phyloP scores from a whole-genome alignment of 2,113 vertebrate genomes.

The human (Homo sapiens) region DNA sequence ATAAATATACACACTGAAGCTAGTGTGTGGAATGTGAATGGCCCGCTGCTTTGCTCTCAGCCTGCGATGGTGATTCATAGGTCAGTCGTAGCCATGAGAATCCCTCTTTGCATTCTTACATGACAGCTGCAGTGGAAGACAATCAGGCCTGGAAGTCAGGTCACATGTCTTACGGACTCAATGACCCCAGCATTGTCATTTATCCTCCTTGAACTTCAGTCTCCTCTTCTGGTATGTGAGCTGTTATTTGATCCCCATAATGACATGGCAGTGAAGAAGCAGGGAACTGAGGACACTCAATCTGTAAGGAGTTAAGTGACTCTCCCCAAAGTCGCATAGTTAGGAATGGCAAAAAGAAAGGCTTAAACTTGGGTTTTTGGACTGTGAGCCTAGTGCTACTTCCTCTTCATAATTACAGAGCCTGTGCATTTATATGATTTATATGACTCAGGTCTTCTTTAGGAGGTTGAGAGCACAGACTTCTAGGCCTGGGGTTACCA shows the following conservation, averaged over 20 bases:
- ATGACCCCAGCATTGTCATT: not conserved
- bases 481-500: not conserved
- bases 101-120: not conserved
- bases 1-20: not conserved
- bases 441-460: not conserved
- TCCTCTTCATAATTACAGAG: not conserved
- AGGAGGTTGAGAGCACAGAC: not conserved
- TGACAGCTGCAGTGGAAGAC: not conserved
- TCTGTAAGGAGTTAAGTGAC: not conserved
- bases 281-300: not conserved
- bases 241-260: not conserved
- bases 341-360: not conserved
- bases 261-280: not conserved
- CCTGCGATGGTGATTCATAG: not conserved
- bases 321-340: not conserved
- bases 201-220: not conserved
- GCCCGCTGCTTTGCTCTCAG: not conserved
- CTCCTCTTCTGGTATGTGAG: not conserved
- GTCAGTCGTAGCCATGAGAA: not conserved
- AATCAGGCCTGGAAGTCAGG: not conserved
- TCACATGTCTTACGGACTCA: not conserved
- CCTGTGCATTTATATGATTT: not conserved
- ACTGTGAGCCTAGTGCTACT: too few relatives aligned
- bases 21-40: not conserved
- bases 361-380: not conserved